Evolutionary conservation across 1,140 invertebrate genomes (phyloP), one percentile per base, ranked within the genome.

Genomic region (Apis cerana): DNA sequence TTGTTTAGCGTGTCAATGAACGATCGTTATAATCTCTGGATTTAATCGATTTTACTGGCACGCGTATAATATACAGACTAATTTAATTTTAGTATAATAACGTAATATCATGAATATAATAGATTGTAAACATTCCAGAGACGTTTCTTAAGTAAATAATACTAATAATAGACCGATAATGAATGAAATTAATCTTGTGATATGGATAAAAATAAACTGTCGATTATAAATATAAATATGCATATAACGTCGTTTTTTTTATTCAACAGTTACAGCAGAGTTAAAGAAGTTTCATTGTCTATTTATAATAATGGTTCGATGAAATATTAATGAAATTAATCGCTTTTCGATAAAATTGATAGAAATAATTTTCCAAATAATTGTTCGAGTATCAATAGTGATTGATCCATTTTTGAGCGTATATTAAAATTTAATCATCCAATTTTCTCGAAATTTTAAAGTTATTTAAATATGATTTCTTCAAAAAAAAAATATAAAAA

Each of bases 1-100:
- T 75, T 48, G 27, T 80, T 65, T 52, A 19, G 70, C 27, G 52
- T 56, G 69, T 80, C 70, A 50, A 61, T 52, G 21, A 43, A 65
- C 33, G 62, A 67, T 81, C 67, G 62, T 81, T 67, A 15, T 43
- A 21, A 17, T 72, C 11, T 1, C 58, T 2, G 23, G 10, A 23
- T 75, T 68, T 52, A 59, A 81, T 52, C 71, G 79, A 13, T 77
- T 77, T 43, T 33, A 61, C 59, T 67, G 48, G 13, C 17, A 23
- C 54, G 1, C 8, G 50, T 27, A 27, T 65, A 65, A 76, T 54
- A 1, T 48, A 59, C 11, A 9, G 54, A 4, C 5, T 56, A 17
- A 15, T 8, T 4, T 56, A 17, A 15, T 8, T 4, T 33, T 15
- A 15, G 5, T 19, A n/a, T 8, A 43, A 75, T 64, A 75, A 64